phyloP scores from a whole-genome alignment of 2,888 invertebrate species.

The Vannuccia rotundouncinata region DNA sequence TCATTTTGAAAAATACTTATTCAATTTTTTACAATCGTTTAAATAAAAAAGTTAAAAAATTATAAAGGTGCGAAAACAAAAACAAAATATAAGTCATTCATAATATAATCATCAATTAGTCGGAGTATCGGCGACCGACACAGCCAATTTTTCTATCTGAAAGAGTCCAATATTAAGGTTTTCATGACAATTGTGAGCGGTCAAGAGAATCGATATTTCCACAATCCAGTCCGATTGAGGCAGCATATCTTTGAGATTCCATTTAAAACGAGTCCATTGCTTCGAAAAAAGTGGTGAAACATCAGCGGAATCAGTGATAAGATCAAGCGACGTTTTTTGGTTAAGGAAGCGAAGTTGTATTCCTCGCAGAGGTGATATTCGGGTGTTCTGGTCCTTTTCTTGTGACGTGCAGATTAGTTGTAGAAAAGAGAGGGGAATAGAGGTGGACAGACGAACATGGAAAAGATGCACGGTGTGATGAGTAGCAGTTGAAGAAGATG shows the following conservation, averaged over 20 bases:
- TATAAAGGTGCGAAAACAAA: too few relatives aligned
- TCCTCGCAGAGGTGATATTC: not conserved
- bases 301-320: not conserved
- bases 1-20: too few relatives aligned
- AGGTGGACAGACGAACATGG: not conserved
- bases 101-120: too few relatives aligned
- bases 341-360: not conserved
- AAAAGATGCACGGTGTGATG: not conserved
- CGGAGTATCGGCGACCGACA: too few relatives aligned
- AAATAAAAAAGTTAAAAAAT: too few relatives aligned
- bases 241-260: not conserved
- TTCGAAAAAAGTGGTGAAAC: not conserved
- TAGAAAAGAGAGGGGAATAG: not conserved
- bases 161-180: not conserved
- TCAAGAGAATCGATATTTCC: not conserved
- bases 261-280: not conserved
- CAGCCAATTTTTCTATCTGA: not conserved
- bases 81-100: too few relatives aligned
- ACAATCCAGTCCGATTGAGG: not conserved
- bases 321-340: not conserved
- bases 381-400: not conserved
- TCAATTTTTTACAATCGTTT: too few relatives aligned
- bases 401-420: not conserved
- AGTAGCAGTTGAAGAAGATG: not conserved
- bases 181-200: not conserved